These are phyloP conservation scores for Parauchenoglanis punctatus DNA, from an alignment of 2,797 vertebrate species.

Conservation along the genomic window DNA sequence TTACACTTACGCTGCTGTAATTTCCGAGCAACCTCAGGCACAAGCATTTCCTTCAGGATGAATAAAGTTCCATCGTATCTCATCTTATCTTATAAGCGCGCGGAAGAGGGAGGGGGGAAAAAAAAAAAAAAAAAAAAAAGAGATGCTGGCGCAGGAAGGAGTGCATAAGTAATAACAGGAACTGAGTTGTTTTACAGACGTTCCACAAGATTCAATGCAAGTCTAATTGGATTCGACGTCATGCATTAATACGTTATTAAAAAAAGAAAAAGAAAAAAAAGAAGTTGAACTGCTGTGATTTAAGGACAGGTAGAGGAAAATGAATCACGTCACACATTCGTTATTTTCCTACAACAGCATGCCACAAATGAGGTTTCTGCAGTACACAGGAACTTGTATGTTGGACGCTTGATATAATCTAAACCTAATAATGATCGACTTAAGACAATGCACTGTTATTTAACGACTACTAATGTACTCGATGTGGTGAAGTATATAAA, in stretches of 20 bases:
- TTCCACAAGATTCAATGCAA: neutral
- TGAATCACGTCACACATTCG: no score
- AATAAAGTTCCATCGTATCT: no score
- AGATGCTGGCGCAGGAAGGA: neutral
- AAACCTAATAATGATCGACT: neutral
- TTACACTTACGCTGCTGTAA: no score
- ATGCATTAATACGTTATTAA: no score
- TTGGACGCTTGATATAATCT: neutral
- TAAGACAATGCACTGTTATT: neutral
- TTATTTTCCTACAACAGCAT: neutral
- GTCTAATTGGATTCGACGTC: no score
- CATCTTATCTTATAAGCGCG: no score
- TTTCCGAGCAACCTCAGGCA: no score
- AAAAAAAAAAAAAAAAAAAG: neutral
- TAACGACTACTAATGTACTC: neutral
- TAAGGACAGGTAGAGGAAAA: neutral
- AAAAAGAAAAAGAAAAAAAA: no score
- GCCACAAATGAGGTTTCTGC: neutral
- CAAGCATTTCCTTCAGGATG: no score
- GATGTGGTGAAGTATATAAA: neutral
- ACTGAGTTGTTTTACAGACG: neutral
- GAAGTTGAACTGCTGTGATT: neutral
- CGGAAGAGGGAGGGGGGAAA: no score
- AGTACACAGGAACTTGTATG: neutral
- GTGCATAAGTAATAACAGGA: neutral